A percentile compares a stretch with the other conserved stretches of the same genome.
Evolutionary conservation across 2,797 vertebrate species (phyloP).

Genomic region (Phaenicophaeus curvirostris): DNA sequence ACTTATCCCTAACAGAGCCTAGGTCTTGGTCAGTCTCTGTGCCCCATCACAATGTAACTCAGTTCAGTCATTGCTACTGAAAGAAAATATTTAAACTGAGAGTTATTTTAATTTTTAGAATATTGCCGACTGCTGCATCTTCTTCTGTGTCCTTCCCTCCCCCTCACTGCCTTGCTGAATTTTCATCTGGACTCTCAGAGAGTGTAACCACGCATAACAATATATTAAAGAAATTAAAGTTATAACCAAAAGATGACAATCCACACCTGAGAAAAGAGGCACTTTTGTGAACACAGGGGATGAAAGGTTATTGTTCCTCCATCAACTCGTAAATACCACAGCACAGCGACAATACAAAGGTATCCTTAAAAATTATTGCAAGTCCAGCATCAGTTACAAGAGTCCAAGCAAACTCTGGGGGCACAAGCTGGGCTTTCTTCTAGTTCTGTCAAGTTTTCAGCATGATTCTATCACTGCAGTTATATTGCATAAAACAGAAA

Average conservation of each 20-base stretch:
- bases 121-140: accelerated
- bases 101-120: background rate
- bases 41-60: background rate
- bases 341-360: accelerated
- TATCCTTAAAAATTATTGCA: background rate
- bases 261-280: background rate
- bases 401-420: background rate
- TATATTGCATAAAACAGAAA: background rate
- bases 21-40: background rate
- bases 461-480: accelerated
- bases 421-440: background rate
- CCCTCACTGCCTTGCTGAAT: background rate
- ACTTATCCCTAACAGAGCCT: background rate
- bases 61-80: background rate
- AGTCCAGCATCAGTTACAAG: background rate
- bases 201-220: background rate
- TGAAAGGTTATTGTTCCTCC: background rate
- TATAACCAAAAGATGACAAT: background rate
- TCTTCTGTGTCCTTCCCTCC: background rate
- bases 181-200: background rate
- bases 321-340: accelerated
- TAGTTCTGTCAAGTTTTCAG: background rate
- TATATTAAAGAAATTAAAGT: background rate
- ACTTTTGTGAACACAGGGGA: accelerated
- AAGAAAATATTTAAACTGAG: background rate